Percentiles rank a stretch among this genome's conserved stretches.
These are phyloP conservation scores for Caenorhabditis sp. DNA, from an alignment of 2,888 invertebrate genomes.

Conservation along the genomic window DNA sequence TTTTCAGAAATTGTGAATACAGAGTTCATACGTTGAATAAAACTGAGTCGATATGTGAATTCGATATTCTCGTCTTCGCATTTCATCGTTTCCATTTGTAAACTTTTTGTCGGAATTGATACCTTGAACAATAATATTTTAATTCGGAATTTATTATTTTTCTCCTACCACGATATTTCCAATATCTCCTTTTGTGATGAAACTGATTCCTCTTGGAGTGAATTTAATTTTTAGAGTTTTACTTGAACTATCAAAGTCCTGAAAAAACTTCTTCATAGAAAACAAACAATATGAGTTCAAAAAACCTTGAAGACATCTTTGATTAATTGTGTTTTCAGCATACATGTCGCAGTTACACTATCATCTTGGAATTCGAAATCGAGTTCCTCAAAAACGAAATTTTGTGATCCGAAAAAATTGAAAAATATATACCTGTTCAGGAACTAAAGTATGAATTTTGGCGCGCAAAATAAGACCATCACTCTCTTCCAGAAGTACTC, in stretches of 20 bases:
- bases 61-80: constrained; percentile 11
- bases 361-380: constrained; percentile 30
- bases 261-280: constrained; percentile 1
- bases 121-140: constrained; percentile 4
- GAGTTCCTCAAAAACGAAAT: too few relatives aligned
- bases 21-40: constrained; percentile 31
- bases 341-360: constrained; percentile 12
- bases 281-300: background rate
- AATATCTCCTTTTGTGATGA: constrained; percentile 30
- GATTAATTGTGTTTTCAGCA: constrained; percentile 27
- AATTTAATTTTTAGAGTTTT: constrained; percentile 12
- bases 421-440: too few relatives aligned
- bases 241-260: constrained; percentile 26
- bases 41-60: constrained; percentile 16
- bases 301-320: constrained; percentile 25
- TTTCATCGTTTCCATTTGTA: constrained; percentile 30
- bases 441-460: constrained; percentile 25
- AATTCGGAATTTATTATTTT: background rate
- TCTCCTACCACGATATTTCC: constrained; percentile 8
- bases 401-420: too few relatives aligned
- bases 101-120: constrained; percentile 25
- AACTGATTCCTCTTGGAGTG: background rate
- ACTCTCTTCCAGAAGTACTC: constrained; percentile 29
- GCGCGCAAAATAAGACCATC: constrained; percentile 34
- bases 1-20: constrained; percentile 21